Evolutionary conservation across 2,113 vertebrate genomes (phyloP), one percentile per base, ranked within the genome.

Genomic region (Malaclemys terrapin): DNA sequence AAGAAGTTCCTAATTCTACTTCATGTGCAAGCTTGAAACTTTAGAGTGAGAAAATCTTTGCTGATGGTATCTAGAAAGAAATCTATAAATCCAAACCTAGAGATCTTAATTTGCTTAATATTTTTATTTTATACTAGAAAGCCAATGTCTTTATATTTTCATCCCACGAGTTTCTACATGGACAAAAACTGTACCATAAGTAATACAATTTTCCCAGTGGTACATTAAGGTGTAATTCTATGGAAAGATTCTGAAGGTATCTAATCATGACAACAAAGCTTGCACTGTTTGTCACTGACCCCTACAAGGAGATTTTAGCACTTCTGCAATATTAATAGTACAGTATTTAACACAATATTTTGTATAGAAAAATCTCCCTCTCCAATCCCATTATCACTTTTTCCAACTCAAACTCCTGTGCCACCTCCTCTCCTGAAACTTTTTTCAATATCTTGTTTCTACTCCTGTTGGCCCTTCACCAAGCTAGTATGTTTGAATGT

Each of bases 331-430:
- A 80, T 27, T 25, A 22, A 59, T 0, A 42, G 4, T 31, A 35
- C 5, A 76, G 1, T 0, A 0, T 11, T 9, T 2, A 93, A 14
- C 57, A 27, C 27, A 31, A 13, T 31, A 31, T 59, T 31, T 59
- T 59, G 57, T 59, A 59, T 31, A 59, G 11, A 59, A 59, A 27
- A 59, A 29, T 59, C 57, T 59, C 25, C 10, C 27, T 31, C 57
- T 13, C 27, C 57, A 31, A 12, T 31, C 57, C 57, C 11, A 10
- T 10, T 2, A 25, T n/a, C 5, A 52, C 11, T 10, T 80, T 25
- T 20, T 65, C 84, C 53, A 84, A 82, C 19, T 0, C 4, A 10
- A 87, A 83, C 25, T 9, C 10, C 27, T 59, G 27, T 31, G 57
- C 57, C 29, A 29, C 5, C 57, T 59, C 5, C 12, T 42, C 56